A percentile compares a stretch with the other conserved stretches of the same genome.
Conservation (phyloP, 2,113 vertebrate genomes). For the Orcinus orca region DNA sequence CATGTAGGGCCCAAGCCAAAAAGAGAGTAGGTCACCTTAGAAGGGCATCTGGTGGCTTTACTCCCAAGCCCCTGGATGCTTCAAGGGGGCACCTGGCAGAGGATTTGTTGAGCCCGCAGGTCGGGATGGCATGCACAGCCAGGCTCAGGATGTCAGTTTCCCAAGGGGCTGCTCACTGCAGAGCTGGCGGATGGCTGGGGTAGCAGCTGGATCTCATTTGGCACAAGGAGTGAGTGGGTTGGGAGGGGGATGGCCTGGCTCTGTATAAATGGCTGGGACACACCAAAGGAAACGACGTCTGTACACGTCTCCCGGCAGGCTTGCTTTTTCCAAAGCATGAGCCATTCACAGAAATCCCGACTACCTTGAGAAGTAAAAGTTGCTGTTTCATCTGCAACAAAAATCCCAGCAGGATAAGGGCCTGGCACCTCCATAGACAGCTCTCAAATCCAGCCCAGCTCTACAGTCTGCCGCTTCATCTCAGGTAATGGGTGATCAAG, state of each 20-base stretch:
- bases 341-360: neutral
- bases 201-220: conserved; percentile 25
- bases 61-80: neutral
- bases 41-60: too few species aligned
- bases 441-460: neutral
- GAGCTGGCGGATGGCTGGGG: neutral
- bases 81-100: neutral
- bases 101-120: neutral
- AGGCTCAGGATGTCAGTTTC: neutral
- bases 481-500: neutral
- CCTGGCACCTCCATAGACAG: neutral
- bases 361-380: neutral
- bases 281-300: neutral
- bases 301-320: neutral
- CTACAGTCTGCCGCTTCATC: neutral
- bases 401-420: neutral
- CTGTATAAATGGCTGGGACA: neutral
- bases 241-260: neutral
- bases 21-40: neutral
- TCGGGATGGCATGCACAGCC: too few species aligned
- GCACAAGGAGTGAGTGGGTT: neutral
- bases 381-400: neutral
- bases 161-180: neutral
- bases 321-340: neutral
- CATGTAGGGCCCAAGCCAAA: neutral